A percentile compares a stretch with the other conserved stretches of the same genome.
Conservation (phyloP, 2,797 vertebrate species). For the Anolis apletophallus region DNA sequence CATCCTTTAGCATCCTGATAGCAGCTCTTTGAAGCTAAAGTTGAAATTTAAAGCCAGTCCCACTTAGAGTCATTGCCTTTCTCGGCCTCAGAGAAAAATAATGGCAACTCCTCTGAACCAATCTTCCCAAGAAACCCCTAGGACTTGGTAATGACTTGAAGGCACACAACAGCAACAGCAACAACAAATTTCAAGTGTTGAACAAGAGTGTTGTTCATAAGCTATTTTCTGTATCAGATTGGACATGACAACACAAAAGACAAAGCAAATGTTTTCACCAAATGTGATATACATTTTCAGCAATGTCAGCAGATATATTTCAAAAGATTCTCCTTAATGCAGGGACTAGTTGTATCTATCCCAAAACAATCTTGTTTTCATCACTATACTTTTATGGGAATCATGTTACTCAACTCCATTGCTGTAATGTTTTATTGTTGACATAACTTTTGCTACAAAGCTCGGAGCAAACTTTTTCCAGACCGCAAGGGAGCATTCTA, state of each 20-base stretch:
- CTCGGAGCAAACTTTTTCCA: not conserved
- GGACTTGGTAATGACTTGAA: too few relatives aligned
- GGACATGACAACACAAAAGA: slow-evolving; percentile 41
- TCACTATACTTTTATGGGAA: slow-evolving; percentile 26
- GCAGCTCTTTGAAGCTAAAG: too few relatives aligned
- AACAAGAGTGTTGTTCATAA: slow-evolving; percentile 57
- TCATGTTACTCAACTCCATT: not conserved
- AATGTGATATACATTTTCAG: slow-evolving; percentile 40
- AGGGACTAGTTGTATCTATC: slow-evolving; percentile 31
- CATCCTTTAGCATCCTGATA: too few relatives aligned
- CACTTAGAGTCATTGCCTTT: too few relatives aligned
- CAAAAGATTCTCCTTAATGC: slow-evolving; percentile 28
- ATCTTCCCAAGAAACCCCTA: too few relatives aligned
- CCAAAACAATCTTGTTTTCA: slow-evolving; percentile 41
- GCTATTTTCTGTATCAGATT: slow-evolving; percentile 43
- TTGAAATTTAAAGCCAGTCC: too few relatives aligned
- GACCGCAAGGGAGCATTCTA: fast-evolving
- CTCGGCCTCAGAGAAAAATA: too few relatives aligned
- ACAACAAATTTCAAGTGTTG: slow-evolving; percentile 43
- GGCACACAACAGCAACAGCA: not conserved
- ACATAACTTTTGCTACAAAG: not conserved
- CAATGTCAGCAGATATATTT: slow-evolving; percentile 39
- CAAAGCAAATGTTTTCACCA: slow-evolving; percentile 23
- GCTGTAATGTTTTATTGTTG: slow-evolving; percentile 20
- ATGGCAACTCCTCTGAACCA: too few relatives aligned